These are phyloP conservation scores for Lepisosteus oculatus DNA, from an alignment of 2,113 vertebrate species.

Conservation along the genomic window DNA sequence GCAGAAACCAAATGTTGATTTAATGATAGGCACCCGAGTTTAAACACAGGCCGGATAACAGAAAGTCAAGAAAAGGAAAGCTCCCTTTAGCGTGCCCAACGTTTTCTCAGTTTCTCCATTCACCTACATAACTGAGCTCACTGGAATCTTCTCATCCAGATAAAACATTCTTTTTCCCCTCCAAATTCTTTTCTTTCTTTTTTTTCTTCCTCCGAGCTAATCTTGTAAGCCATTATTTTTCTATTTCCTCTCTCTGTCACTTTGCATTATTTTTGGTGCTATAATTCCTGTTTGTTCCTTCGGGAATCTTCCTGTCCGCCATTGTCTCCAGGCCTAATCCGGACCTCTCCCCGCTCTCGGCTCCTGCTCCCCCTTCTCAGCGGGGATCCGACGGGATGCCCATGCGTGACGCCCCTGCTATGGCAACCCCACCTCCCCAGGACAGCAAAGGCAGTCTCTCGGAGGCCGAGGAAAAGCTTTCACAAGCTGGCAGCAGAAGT, in stretches of 20 bases:
- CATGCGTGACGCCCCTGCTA: constrained; percentile 87
- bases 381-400: constrained; percentile 77
- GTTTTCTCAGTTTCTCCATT: constrained; percentile 51
- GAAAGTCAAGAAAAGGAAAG: constrained; percentile 62
- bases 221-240: constrained; percentile 87
- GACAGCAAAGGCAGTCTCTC: constrained; percentile 84
- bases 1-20: constrained; percentile 58
- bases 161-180: constrained; percentile 76
- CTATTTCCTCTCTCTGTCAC: constrained; percentile 91
- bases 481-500: constrained; percentile 85
- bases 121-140: constrained; percentile 44
- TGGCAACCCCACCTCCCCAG: constrained; percentile 91
- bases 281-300: constrained; percentile 90
- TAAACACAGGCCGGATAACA: constrained; percentile 31
- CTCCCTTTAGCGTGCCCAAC: constrained; percentile 58
- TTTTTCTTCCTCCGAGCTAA: constrained; percentile 63
- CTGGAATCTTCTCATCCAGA: constrained; percentile 70
- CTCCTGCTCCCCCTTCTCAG: constrained; percentile 74
- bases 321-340: constrained; percentile 85
- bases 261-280: constrained; percentile 90
- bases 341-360: constrained; percentile 76
- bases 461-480: constrained; percentile 79
- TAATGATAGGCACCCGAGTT: constrained; percentile 57
- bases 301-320: constrained; percentile 88
- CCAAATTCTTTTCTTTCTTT: constrained; percentile 53